Percentiles rank a stretch among this genome's conserved stretches.
phyloP scores from a whole-genome alignment of 2,113 vertebrate genomes.

The Entelurus aequoreus region DNA sequence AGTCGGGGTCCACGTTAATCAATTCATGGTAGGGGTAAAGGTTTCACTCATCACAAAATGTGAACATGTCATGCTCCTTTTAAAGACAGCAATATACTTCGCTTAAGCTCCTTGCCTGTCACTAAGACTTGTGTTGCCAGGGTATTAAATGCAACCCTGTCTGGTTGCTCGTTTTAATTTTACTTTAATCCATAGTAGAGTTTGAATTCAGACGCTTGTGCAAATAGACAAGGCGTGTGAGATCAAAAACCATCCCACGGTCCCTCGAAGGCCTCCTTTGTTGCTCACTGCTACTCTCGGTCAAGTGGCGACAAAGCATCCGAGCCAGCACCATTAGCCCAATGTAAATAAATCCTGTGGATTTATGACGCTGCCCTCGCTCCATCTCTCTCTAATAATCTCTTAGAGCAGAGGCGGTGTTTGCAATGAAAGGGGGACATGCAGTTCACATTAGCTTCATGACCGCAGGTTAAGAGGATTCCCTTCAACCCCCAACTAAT shows the following conservation, averaged over 20 bases:
- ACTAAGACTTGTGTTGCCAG: conserved; percentile 21
- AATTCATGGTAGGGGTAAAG: neutral
- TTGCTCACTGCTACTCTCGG: neutral
- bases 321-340: conserved; percentile 23
- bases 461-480: conserved; percentile 62
- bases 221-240: neutral
- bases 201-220: neutral
- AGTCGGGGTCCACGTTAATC: too few relatives aligned
- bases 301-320: conserved; percentile 18
- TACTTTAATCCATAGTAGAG: conserved; percentile 39
- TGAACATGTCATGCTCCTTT: conserved; percentile 7
- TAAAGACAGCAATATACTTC: conserved; percentile 3
- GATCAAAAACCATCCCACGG: neutral
- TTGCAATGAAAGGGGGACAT: conserved; percentile 41
- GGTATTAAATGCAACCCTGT: conserved; percentile 30
- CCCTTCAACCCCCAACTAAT: conserved; percentile 17
- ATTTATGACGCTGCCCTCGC: conserved; percentile 35
- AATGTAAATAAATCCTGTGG: conserved; percentile 51
- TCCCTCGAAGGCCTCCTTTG: neutral
- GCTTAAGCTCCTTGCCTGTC: conserved; percentile 30
- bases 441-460: conserved; percentile 37
- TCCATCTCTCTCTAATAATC: conserved; percentile 44
- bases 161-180: conserved; percentile 41
- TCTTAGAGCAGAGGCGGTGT: conserved; percentile 40
- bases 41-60: conserved; percentile 17